phyloP scores from a whole-genome alignment of 2,113 vertebrate genomes.

The Xiphophorus hellerii region DNA sequence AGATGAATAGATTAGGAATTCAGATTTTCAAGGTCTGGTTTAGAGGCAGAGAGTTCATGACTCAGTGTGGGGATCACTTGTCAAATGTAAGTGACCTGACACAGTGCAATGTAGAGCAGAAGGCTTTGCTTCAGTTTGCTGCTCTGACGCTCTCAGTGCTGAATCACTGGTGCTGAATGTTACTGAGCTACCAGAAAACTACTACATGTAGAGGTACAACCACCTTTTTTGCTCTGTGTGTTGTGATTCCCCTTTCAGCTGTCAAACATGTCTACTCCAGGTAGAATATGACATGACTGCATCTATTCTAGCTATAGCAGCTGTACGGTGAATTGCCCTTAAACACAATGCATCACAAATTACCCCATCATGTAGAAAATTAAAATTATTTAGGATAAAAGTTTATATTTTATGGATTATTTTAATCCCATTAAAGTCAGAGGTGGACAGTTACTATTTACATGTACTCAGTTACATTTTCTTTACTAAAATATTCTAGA shows the following conservation, averaged over 20 bases:
- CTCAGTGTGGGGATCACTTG: constrained; percentile 2
- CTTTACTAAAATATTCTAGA: no score
- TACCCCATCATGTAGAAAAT: not conserved
- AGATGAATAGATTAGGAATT: not conserved
- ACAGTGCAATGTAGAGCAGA: constrained; percentile 3
- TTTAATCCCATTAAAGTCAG: not conserved
- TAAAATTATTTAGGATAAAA: not conserved
- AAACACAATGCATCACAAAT: no score
- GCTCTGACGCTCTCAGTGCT: not conserved
- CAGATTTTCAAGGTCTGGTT: not conserved
- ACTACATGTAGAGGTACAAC: not conserved
- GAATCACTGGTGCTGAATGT: constrained; percentile 3
- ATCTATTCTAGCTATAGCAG: not conserved
- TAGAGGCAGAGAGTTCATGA: not conserved
- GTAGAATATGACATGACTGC: not conserved
- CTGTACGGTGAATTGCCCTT: not conserved
- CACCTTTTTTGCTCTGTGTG: not conserved
- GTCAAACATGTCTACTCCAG: constrained; percentile 4
- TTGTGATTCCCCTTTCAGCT: not conserved
- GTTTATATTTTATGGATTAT: not conserved
- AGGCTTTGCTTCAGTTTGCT: not conserved
- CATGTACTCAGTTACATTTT: no score
- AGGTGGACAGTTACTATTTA: no score
- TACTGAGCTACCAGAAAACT: constrained; percentile 2
- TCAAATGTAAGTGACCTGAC: constrained; percentile 7